phyloP scores from a whole-genome alignment of 2,797 vertebrate species.

The Malacoctenus gilli region DNA sequence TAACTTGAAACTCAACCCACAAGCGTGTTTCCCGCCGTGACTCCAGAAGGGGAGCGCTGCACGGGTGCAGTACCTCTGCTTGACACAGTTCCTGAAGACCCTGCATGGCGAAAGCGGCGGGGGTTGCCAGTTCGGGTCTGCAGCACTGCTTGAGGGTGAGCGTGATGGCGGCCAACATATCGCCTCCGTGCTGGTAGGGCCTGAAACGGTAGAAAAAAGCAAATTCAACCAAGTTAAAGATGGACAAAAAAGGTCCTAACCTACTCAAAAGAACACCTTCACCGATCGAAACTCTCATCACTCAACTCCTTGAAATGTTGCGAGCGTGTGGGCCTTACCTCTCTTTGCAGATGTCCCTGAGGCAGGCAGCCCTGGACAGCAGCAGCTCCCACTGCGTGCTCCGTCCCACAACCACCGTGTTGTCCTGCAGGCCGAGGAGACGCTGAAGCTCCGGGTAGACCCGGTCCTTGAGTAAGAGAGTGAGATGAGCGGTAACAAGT shows the following conservation, averaged over 20 bases:
- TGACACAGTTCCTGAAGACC: conserved; percentile 91
- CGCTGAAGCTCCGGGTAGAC: conserved; percentile 93
- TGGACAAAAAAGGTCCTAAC: too few species aligned
- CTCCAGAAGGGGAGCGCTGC: not conserved
- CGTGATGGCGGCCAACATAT: conserved; percentile 92
- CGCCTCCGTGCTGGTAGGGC: conserved; percentile 94
- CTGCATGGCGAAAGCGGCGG: conserved; percentile 88
- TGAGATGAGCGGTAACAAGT: not conserved
- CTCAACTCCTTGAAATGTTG: too few species aligned
- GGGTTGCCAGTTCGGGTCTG: conserved; percentile 87
- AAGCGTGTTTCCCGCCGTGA: too few species aligned
- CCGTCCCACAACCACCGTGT: conserved; percentile 79
- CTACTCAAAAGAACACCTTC: too few species aligned
- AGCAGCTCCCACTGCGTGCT: conserved; percentile 92
- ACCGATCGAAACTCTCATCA: too few species aligned
- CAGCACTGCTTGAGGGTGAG: conserved; percentile 87
- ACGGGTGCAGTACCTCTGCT: conserved; percentile 81
- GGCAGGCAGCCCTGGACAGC: conserved; percentile 89
- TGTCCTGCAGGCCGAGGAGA: conserved; percentile 83
- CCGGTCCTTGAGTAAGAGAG: conserved; percentile 83
- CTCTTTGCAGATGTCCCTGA: conserved; percentile 92
- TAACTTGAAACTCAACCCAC: too few species aligned
- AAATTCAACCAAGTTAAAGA: too few species aligned
- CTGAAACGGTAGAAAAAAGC: too few species aligned
- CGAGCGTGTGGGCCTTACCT: conserved; percentile 76